These are phyloP conservation scores for Andrena fulva DNA, from an alignment of 2,888 invertebrate genomes.

Conservation along the genomic window DNA sequence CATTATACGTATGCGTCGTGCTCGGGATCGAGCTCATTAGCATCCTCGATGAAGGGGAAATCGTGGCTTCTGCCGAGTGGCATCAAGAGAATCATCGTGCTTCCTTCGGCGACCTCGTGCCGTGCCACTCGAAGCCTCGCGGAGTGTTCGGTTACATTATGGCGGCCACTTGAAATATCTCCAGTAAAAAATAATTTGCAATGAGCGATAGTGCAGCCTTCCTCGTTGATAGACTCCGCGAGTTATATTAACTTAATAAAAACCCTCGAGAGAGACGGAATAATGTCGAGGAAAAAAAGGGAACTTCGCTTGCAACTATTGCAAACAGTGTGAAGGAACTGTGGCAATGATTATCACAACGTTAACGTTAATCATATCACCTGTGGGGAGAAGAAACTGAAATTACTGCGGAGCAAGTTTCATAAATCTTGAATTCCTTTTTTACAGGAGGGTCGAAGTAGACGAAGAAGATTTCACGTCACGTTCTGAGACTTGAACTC, in stretches of 20 bases:
- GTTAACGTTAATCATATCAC: not conserved
- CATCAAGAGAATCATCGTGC: not conserved
- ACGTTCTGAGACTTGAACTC: too few species aligned
- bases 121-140: conserved; percentile 50
- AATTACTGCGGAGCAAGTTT: not conserved
- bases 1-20: too few species aligned
- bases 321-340: not conserved
- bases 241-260: conserved; percentile 49
- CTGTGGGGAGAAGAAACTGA: not conserved
- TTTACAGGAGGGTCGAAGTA: too few species aligned
- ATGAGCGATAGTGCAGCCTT: not conserved
- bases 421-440: not conserved
- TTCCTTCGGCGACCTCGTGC: conserved; percentile 47
- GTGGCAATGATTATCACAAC: conserved; percentile 13
- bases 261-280: conserved; percentile 39
- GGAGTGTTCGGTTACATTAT: conserved; percentile 62
- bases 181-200: conserved; percentile 68
- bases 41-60: too few species aligned
- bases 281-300: not conserved
- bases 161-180: conserved; percentile 61
- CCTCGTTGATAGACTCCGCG: conserved; percentile 49
- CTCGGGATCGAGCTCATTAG: too few species aligned
- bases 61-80: too few species aligned
- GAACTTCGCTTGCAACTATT: not conserved
- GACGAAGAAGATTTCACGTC: too few species aligned